Evolutionary conservation across 2,113 vertebrate species (phyloP).

Genomic region (Mellivora capensis): DNA sequence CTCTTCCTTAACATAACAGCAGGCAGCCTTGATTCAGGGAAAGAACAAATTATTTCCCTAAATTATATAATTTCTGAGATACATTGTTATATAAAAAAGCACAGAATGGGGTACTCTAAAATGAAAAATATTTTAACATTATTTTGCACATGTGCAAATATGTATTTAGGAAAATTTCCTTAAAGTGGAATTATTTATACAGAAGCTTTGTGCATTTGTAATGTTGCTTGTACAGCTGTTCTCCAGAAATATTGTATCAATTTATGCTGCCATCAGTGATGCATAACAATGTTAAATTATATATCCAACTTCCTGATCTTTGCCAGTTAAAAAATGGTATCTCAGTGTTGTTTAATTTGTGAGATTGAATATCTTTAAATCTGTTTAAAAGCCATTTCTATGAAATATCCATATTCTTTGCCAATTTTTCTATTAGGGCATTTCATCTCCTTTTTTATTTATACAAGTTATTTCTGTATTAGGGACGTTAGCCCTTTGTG

Average conservation of each 20-base stretch:
- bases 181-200: not conserved
- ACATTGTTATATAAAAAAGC: not conserved
- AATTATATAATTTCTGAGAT: not conserved
- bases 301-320: not conserved
- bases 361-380: not conserved
- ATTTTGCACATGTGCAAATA: not conserved
- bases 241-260: not conserved
- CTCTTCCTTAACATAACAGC: not conserved
- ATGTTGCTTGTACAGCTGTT: not conserved
- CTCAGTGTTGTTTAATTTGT: not conserved
- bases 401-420: not conserved
- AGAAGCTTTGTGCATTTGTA: not conserved
- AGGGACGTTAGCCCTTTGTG: not conserved
- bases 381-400: not conserved
- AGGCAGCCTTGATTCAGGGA: not conserved
- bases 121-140: not conserved
- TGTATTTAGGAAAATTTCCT: not conserved
- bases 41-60: conserved; percentile 5
- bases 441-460: conserved; percentile 4
- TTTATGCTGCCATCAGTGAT: not conserved
- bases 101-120: not conserved
- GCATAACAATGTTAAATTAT: not conserved
- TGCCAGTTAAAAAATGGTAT: not conserved
- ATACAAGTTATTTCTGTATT: conserved; percentile 4
- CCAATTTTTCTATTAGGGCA: not conserved